Percentiles rank a stretch among this genome's conserved stretches.
Conservation (phyloP, 2,113 vertebrate species). For the Protomyctophum bolini region DNA sequence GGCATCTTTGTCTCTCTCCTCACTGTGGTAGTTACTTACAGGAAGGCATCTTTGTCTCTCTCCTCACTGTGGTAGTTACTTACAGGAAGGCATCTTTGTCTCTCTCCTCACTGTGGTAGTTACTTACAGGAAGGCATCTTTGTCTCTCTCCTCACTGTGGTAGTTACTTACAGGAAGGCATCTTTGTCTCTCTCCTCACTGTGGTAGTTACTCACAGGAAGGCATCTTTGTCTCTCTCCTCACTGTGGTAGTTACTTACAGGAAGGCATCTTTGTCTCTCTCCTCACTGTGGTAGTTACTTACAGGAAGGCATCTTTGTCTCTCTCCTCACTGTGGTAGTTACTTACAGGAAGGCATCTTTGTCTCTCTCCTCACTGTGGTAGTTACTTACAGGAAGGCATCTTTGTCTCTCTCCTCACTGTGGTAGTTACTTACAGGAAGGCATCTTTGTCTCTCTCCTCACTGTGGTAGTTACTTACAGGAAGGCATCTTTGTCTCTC, state of each 20-base stretch:
- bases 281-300: slow-evolving; percentile 76
- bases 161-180: no score
- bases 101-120: slow-evolving; percentile 79
- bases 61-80: slow-evolving; percentile 79
- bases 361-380: no score
- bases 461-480: background rate
- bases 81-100: no score
- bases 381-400: background rate
- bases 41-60: no score
- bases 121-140: no score
- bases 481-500: no score
- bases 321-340: no score
- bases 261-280: no score
- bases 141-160: slow-evolving; percentile 79
- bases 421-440: background rate
- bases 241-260: slow-evolving; percentile 76
- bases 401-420: no score
- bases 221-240: slow-evolving; percentile 84
- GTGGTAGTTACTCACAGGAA: no score
- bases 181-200: slow-evolving; percentile 81
- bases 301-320: background rate
- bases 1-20: slow-evolving; percentile 84
- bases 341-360: background rate
- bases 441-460: no score
- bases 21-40: slow-evolving; percentile 76